Percentiles rank a stretch among this genome's conserved stretches.
These are phyloP conservation scores for Drosophila lacteicornis DNA, from an alignment of 1,140 invertebrate species.

Conservation along the genomic window DNA sequence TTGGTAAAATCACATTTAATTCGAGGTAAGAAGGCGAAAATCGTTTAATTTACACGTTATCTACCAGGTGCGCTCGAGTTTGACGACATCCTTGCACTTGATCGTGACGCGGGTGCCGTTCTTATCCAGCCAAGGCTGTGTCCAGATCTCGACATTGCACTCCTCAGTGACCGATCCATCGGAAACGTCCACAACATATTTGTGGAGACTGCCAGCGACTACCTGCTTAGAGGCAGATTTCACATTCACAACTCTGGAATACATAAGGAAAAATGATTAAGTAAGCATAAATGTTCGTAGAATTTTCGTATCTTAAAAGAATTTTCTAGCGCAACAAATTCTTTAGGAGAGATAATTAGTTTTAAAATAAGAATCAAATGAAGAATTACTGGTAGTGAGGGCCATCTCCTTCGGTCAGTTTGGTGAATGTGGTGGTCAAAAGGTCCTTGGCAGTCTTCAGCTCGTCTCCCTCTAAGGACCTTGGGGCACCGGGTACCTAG, in stretches of 20 bases:
- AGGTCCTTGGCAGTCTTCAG: not conserved
- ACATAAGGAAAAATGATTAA: not conserved
- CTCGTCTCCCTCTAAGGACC: not conserved
- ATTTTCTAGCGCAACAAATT: too few relatives aligned
- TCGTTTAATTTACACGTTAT: not conserved
- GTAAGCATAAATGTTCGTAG: too few relatives aligned
- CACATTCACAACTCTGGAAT: not conserved
- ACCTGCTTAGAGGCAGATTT: not conserved
- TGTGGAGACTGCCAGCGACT: not conserved
- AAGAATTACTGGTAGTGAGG: not conserved
- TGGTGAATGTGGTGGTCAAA: slow-evolving; percentile 2
- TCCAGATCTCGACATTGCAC: not conserved
- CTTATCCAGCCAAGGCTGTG: not conserved
- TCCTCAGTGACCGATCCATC: slow-evolving; percentile 1
- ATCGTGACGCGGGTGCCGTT: slow-evolving; percentile 4
- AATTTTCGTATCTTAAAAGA: too few relatives aligned
- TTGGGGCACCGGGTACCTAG: not conserved
- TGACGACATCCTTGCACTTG: not conserved
- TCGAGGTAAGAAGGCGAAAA: not conserved
- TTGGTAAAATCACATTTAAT: slow-evolving; percentile 16
- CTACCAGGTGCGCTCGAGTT: slow-evolving; percentile 18
- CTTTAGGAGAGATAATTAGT: too few relatives aligned
- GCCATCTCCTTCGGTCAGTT: not conserved
- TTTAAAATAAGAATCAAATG: not conserved
- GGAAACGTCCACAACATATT: slow-evolving; percentile 9